Conservation (phyloP, 2,113 vertebrate species). For the Beaufortia kweichowensis region DNA sequence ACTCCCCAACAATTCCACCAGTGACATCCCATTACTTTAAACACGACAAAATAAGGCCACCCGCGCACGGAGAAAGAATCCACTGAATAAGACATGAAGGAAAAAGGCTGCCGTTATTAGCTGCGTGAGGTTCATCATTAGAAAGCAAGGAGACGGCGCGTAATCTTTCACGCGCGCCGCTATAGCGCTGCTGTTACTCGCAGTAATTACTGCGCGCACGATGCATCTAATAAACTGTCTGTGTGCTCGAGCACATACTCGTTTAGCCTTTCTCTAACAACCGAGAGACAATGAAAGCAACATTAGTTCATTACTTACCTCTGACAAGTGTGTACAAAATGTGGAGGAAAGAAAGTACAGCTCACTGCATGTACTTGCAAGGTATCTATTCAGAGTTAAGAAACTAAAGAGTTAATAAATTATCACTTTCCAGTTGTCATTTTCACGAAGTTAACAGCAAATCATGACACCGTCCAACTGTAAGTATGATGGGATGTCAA, state of each 20-base stretch:
- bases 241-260: conserved; percentile 18
- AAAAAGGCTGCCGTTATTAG: conserved; percentile 40
- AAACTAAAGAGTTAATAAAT: no score
- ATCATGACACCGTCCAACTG: not conserved
- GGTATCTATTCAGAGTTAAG: no score
- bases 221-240: conserved; percentile 38
- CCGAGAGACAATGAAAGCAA: conserved; percentile 10
- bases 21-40: conserved; percentile 49
- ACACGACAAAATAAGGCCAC: conserved; percentile 55
- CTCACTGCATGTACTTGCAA: no score
- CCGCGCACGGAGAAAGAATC: conserved; percentile 32
- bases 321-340: not conserved
- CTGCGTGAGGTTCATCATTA: conserved; percentile 39
- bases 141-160: conserved; percentile 25
- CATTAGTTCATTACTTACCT: conserved; percentile 7
- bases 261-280: conserved; percentile 27
- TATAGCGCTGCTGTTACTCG: conserved; percentile 35
- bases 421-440: no score
- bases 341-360: no score
- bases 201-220: conserved; percentile 44
- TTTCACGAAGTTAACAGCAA: no score
- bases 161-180: conserved; percentile 25
- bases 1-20: conserved; percentile 45
- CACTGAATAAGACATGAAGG: conserved; percentile 36
- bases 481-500: no score